Base-by-base conservation (phyloP, 2,113 vertebrate species). In the Heloderma charlesbogerti region DNA sequence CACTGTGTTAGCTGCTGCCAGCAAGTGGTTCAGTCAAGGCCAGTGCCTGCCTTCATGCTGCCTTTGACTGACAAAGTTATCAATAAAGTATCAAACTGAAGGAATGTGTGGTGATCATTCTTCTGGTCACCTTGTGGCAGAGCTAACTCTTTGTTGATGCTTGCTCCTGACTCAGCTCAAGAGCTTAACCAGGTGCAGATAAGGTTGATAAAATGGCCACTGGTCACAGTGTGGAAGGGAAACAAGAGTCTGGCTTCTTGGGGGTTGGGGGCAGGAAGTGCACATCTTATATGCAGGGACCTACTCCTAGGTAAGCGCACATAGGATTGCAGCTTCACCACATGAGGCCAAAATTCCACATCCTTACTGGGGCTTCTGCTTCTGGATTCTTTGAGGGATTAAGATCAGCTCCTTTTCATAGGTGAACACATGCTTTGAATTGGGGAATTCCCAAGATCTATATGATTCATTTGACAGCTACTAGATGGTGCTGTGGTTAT, bases 11-110 rank as follows among this genome's bases (percentile, higher is more conserved):
- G 0, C 6, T 34, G 6, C 89, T 34, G 85, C 89, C 81, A 43
- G 1, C 1, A 54, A 63, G 34, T 10, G 51, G 5, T 83, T 84
- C 74, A 87, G 1, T n/a, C 22, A 3, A 71, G 48, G 80, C 80
- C 51, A 57, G 54, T 4, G n/a, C 69, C 69, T 57, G 67, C 40
- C 86, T 74, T 89, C 51, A 72, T 60, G 37, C 37, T 60, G 51
- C 51, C 60, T 29, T 89, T 60, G 88, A 74, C 80, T 83, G 81
- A 84, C 88, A 89, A 27, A 4, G 37, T 45, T 83, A 83, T 83
- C 51, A 74, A 74, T 89, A 89, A 89, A 83, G 74, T 89, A 83
- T 72, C 80, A 84, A 74, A 82, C n/a, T 83, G 88, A 72, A 75
- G 71, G 5, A 45, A 89, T 69, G 54, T 3, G 40, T 4, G 37